These are phyloP conservation scores for Drosophila eohydei DNA, from an alignment of 2,888 invertebrate species.

Conservation along the genomic window DNA sequence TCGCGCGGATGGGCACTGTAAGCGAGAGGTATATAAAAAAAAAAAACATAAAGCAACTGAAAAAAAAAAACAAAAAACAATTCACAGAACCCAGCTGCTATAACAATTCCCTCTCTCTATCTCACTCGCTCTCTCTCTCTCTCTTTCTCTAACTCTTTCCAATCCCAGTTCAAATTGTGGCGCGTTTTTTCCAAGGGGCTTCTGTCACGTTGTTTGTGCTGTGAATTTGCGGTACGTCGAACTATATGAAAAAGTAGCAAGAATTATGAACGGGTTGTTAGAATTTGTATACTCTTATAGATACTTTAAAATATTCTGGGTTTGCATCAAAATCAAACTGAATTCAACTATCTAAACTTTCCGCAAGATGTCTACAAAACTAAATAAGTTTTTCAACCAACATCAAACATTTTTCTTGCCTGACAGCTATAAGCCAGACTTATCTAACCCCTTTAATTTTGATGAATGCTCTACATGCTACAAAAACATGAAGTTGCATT, in stretches of 20 bases:
- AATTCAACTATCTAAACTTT: too few species aligned
- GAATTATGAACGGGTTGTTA: background rate
- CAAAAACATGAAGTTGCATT: background rate
- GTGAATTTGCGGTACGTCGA: constrained; percentile 57
- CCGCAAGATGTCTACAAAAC: too few species aligned
- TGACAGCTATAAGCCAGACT: background rate
- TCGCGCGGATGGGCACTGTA: constrained; percentile 5
- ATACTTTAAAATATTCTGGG: background rate
- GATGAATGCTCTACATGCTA: background rate
- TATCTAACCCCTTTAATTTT: background rate
- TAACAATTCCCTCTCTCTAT: constrained; percentile 12
- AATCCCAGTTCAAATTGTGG: constrained; percentile 12
- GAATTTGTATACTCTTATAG: constrained; percentile 11
- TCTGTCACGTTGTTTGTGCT: constrained; percentile 72
- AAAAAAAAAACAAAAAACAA: constrained; percentile 53
- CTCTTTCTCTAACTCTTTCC: constrained; percentile 12
- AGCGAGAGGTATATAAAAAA: constrained; percentile 53
- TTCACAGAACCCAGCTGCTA: constrained; percentile 56
- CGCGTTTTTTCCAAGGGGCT: constrained; percentile 19
- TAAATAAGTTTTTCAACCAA: background rate
- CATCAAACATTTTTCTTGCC: background rate
- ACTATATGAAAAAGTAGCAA: constrained; percentile 12
- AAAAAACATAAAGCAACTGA: constrained; percentile 64
- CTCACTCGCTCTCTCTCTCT: constrained; percentile 3
- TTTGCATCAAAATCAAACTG: too few species aligned